phyloP scores from a whole-genome alignment of 2,113 vertebrate species.

The Osmerus mordax region DNA sequence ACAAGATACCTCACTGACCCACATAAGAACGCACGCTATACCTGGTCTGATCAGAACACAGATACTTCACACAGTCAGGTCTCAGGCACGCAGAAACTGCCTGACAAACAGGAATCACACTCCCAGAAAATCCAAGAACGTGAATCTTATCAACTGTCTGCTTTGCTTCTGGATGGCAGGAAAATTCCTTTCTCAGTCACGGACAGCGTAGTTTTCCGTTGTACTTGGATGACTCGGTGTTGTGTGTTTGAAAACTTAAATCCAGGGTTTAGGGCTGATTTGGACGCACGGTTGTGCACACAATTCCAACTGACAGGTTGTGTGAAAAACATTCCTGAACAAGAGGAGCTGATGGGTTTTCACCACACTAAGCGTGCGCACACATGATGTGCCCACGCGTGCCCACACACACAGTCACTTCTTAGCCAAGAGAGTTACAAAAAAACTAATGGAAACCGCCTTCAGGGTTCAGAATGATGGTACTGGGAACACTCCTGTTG shows the following conservation, averaged over 20 bases:
- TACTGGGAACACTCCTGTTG: neutral
- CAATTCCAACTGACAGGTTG: slow-evolving; percentile 16
- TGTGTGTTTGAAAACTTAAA: neutral
- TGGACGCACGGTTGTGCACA: slow-evolving; percentile 15
- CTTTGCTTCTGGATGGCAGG: too few relatives aligned
- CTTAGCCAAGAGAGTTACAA: neutral
- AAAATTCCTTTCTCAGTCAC: too few relatives aligned
- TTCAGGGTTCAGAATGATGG: neutral
- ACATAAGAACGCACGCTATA: too few relatives aligned
- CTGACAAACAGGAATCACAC: neutral
- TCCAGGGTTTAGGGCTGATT: neutral
- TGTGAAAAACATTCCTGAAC: slow-evolving; percentile 34
- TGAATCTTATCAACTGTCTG: too few relatives aligned
- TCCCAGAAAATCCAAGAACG: too few relatives aligned
- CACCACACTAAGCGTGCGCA: neutral
- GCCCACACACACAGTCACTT: neutral
- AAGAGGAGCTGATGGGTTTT: neutral
- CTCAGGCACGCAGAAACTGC: neutral
- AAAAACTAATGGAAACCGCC: neutral
- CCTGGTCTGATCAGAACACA: too few relatives aligned
- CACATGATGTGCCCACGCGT: too few relatives aligned
- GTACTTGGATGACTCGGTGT: neutral
- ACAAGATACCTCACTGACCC: too few relatives aligned
- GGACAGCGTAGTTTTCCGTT: too few relatives aligned
- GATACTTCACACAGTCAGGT: too few relatives aligned